Conservation (phyloP, 2,888 invertebrate species). For the Galeruca laticollis region DNA sequence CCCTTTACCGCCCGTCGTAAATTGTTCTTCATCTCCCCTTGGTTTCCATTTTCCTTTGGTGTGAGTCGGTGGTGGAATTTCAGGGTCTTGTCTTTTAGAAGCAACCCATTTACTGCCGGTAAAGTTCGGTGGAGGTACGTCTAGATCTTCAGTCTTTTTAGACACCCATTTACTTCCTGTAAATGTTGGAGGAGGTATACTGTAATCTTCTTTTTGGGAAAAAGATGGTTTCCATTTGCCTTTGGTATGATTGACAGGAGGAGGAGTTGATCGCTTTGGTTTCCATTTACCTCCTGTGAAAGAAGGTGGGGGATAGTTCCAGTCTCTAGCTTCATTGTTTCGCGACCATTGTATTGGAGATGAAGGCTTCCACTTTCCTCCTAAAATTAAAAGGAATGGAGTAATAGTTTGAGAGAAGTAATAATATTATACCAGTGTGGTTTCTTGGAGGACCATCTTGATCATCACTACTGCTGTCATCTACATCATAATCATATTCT, state of each 20-base stretch:
- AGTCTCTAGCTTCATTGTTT: slow-evolving; percentile 63
- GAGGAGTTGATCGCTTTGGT: slow-evolving; percentile 66
- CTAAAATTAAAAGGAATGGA: slow-evolving; percentile 24
- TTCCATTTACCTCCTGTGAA: slow-evolving; percentile 78
- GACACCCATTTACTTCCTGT: slow-evolving; percentile 73
- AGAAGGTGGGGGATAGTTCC: slow-evolving; percentile 71
- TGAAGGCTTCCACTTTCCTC: slow-evolving; percentile 82
- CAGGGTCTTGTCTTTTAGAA: slow-evolving; percentile 47
- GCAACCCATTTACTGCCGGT: slow-evolving; percentile 75
- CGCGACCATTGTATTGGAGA: slow-evolving; percentile 63
- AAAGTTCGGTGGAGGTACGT: slow-evolving; percentile 50
- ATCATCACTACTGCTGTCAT: slow-evolving; percentile 64
- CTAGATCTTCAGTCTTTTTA: slow-evolving; percentile 42
- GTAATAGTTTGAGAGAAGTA: background rate
- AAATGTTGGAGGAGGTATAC: slow-evolving; percentile 62
- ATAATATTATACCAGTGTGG: slow-evolving; percentile 67
- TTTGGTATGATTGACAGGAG: slow-evolving; percentile 24
- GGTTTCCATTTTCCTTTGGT: slow-evolving; percentile 75
- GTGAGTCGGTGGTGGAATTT: slow-evolving; percentile 62
- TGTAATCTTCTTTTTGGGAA: slow-evolving; percentile 40
- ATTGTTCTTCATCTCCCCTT: slow-evolving; percentile 37
- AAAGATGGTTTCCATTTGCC: slow-evolving; percentile 73
- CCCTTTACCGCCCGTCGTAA: slow-evolving; percentile 63
- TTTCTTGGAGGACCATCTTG: slow-evolving; percentile 69
- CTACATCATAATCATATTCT: slow-evolving; percentile 54